A percentile compares a stretch with the other conserved stretches of the same genome.
Conservation (phyloP, 2,888 invertebrate species). For the Agrilus cyanescens region DNA sequence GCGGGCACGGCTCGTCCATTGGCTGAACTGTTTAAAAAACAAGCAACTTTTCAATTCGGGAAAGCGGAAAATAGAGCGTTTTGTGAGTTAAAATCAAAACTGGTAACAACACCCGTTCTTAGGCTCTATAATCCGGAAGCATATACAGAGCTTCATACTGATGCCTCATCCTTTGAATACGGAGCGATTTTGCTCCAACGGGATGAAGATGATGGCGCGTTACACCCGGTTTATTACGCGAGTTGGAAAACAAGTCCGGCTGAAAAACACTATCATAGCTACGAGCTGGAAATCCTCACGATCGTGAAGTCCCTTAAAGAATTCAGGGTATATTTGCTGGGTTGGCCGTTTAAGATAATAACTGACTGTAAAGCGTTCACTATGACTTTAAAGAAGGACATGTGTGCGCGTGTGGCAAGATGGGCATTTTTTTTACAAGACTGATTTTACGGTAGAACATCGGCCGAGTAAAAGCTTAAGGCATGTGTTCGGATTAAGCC, state of each 20-base stretch:
- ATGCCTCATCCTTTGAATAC: conserved; percentile 1
- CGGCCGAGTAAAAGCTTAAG: no score
- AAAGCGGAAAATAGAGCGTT: background rate
- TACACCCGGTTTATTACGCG: no score
- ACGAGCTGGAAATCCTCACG: conserved; percentile 27
- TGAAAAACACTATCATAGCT: no score
- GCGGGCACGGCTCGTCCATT: background rate
- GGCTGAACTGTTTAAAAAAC: conserved; percentile 1
- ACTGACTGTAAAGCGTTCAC: no score
- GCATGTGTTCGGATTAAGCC: no score
- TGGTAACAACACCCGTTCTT: background rate
- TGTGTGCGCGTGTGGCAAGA: no score
- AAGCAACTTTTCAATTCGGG: background rate
- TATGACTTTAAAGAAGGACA: no score
- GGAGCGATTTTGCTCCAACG: background rate
- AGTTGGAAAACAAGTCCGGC: no score
- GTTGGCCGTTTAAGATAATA: no score
- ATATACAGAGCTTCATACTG: conserved; percentile 4
- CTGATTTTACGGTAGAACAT: no score
- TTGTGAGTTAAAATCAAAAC: background rate
- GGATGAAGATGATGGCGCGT: no score
- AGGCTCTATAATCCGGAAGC: background rate
- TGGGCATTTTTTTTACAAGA: no score
- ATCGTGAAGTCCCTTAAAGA: conserved; percentile 24
- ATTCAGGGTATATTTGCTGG: conserved; percentile 23